Evolutionary conservation across 2,888 invertebrate genomes (phyloP).

Genomic region (Drosophila testacea): DNA sequence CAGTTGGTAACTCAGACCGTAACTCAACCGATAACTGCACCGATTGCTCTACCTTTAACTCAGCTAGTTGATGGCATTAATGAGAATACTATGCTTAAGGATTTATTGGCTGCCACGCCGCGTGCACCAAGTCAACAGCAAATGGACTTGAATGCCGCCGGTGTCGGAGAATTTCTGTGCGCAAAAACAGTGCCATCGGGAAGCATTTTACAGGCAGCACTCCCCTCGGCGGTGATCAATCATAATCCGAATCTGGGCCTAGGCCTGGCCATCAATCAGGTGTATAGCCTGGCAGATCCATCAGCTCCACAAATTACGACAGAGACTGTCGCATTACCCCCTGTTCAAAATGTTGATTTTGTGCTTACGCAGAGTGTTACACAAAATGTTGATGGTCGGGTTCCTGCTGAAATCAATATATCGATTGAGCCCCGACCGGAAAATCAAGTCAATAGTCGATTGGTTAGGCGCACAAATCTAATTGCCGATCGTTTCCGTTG

Average conservation of each 20-base stretch:
- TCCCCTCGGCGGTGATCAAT: conserved; percentile 16
- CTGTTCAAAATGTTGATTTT: conserved; percentile 30
- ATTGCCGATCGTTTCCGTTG: conserved; percentile 69
- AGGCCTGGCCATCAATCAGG: conserved; percentile 67
- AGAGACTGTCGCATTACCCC: not conserved
- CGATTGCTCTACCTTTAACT: not conserved
- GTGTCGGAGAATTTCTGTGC: conserved; percentile 43
- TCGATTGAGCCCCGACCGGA: conserved; percentile 46
- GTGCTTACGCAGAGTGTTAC: conserved; percentile 42
- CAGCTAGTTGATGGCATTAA: not conserved
- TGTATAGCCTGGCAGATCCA: conserved; percentile 41
- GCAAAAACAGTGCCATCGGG: conserved; percentile 35
- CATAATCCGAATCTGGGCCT: conserved; percentile 43
- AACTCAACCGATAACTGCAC: not conserved
- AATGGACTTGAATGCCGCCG: conserved; percentile 38
- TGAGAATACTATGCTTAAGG: conserved; percentile 42
- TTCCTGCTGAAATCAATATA: conserved; percentile 61
- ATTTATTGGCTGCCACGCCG: conserved; percentile 47
- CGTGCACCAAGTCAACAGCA: conserved; percentile 50
- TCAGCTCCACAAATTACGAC: not conserved
- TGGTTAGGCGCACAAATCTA: not conserved
- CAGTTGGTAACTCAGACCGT: not conserved
- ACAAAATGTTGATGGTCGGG: conserved; percentile 3
- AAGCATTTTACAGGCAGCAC: not conserved
- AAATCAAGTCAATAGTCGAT: not conserved